Percentiles rank a stretch among this genome's conserved stretches.
These are phyloP conservation scores for Macrochelys suwanniensis DNA, from an alignment of 2,797 vertebrate species.

Conservation along the genomic window DNA sequence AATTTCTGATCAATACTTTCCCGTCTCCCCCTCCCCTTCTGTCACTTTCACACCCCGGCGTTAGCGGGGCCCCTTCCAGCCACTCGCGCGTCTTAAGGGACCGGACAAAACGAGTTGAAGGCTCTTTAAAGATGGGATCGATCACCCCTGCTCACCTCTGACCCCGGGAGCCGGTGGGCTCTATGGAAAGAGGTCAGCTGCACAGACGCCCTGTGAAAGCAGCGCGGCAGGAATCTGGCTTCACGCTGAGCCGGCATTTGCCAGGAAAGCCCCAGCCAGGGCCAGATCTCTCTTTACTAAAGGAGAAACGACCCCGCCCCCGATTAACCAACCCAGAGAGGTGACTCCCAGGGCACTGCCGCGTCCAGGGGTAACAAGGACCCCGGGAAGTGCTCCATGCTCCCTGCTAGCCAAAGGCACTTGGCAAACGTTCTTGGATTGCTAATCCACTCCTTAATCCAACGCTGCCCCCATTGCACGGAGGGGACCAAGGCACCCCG, in stretches of 20 bases:
- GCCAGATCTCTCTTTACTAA: not conserved
- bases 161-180: fast-evolving
- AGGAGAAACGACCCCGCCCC: not conserved
- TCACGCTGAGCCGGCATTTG: not conserved
- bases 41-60: not conserved
- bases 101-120: fast-evolving
- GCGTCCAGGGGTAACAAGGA: not conserved
- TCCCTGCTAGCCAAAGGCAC: not conserved
- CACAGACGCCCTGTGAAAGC: not conserved
- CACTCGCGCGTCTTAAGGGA: not conserved
- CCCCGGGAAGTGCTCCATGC: no score
- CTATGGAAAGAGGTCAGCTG: not conserved
- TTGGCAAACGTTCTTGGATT: not conserved
- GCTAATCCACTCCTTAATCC: not conserved
- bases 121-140: not conserved
- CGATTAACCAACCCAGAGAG: not conserved
- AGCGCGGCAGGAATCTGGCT: not conserved
- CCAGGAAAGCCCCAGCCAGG: not conserved
- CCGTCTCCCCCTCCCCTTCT: not conserved
- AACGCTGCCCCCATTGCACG: not conserved
- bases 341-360: not conserved
- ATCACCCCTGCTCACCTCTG: not conserved
- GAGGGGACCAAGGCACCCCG: not conserved
- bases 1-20: conserved; percentile 1
- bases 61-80: fast-evolving